Base-by-base conservation (phyloP, 1,140 invertebrate genomes). In the Diorhabda sublineata region DNA sequence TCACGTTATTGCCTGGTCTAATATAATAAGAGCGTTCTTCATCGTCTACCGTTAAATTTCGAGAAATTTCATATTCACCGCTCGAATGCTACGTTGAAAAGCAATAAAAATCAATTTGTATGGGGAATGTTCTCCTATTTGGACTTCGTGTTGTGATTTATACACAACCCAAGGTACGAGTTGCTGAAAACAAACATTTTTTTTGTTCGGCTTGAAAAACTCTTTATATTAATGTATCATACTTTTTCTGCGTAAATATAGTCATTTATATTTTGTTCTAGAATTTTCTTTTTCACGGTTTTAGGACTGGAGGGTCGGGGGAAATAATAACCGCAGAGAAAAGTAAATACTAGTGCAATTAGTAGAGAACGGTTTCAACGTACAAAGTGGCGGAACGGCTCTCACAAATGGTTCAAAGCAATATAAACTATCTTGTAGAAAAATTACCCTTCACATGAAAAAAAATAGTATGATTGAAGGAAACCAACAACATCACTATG, bases 211-310 rank as follows among this genome's bases (percentile, higher is more conserved):
- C n/a, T n/a, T 52, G 47, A 52, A 52, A 52, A 52, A 52, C 47
- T 52, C 47, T 52, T 52, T 52, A 52, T 52, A 52, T 52, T 52
- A 52, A 52, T 52, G 47, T 52, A 52, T 52, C 47, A 52, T 52
- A 52, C 47, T 52, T 52, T 52, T 52, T 52, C 47, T 52, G 47
- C 47, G 47, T 52, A 52, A 52, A 3, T 52, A 52, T n/a, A n/a
- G 47, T 52, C 47, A 52, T 52, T 52, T 52, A 52, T 52, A 52
- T 52, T 52, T 52, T 26, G 26, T 26, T 52, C n/a, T 52, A 52
- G 47, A 52, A 52, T 52, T 8, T 52, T 52, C 47, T 52, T n/a
- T 52, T 52, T 6, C 47, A n/a, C n/a, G 6, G 47, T n/a, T 52
- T 52, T 6, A n/a, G 47, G 47, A 8, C n/a, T 6, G 47, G n/a